Evolutionary conservation across 2,888 invertebrate genomes (phyloP).

Genomic region (Eristalinus aeneus): DNA sequence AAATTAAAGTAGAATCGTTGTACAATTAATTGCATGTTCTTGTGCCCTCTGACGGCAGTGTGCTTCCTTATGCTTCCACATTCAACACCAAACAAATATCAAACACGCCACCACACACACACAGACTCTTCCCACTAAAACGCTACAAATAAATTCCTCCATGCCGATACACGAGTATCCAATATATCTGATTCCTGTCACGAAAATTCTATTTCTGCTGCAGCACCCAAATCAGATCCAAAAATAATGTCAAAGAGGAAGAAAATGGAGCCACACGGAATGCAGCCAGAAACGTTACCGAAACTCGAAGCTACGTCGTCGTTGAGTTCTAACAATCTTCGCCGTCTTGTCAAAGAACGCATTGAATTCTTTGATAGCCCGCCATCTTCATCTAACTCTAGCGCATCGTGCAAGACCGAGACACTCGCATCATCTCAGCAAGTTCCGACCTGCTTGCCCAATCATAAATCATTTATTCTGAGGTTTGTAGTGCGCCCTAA

Average conservation of each 20-base stretch:
- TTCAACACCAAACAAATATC: neutral
- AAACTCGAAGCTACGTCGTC: conserved; percentile 17
- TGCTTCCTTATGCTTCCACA: neutral
- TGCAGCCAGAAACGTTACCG: conserved; percentile 58
- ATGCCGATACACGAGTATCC: conserved; percentile 28
- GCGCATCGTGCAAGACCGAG: conserved; percentile 3
- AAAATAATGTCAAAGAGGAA: conserved; percentile 21
- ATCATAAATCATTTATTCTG: conserved; percentile 73
- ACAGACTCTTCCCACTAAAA: neutral
- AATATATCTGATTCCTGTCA: conserved; percentile 40
- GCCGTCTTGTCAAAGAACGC: conserved; percentile 43
- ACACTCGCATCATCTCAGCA: conserved; percentile 37
- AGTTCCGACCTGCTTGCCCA: conserved; percentile 63
- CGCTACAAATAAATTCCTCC: conserved; percentile 22
- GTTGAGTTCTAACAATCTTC: conserved; percentile 32
- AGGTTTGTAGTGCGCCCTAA: conserved; percentile 75
- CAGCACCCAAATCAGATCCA: conserved; percentile 37
- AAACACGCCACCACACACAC: neutral
- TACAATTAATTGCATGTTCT: neutral
- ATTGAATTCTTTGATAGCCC: conserved; percentile 53
- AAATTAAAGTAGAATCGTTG: neutral
- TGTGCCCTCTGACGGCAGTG: neutral
- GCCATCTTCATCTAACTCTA: conserved; percentile 33
- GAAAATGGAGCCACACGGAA: conserved; percentile 32
- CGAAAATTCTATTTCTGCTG: conserved; percentile 45